A percentile compares a stretch with the other conserved stretches of the same genome.
Evolutionary conservation across 2,888 invertebrate genomes (phyloP).

Genomic region (Petrolisthes cinctipes): DNA sequence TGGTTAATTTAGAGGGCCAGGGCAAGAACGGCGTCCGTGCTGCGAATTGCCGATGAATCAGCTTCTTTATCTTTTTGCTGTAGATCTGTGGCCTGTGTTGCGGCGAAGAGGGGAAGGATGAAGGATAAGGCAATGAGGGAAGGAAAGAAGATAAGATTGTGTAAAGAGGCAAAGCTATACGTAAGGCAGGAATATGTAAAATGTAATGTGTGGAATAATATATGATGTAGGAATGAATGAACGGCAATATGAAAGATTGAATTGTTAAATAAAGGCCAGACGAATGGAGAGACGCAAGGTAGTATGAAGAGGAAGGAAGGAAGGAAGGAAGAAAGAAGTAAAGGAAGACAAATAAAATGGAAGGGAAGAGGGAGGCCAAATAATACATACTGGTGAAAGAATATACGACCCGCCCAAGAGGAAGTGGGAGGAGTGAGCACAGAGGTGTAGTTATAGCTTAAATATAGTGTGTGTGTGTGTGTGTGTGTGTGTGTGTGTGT

Average conservation of each 20-base stretch:
- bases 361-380: background rate
- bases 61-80: background rate
- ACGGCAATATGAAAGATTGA: no score
- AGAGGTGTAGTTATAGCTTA: no score
- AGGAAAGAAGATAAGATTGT: background rate
- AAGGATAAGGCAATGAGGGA: background rate
- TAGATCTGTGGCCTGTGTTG: background rate
- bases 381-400: background rate
- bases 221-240: no score
- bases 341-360: background rate
- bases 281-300: background rate
- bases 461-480: no score
- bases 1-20: slow-evolving; percentile 19
- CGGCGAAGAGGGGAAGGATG: background rate
- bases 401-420: no score
- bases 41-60: background rate
- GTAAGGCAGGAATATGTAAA: no score
- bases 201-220: no score
- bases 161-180: background rate
- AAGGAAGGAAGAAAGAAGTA: background rate
- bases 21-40: slow-evolving; percentile 10
- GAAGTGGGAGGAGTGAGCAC: no score
- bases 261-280: no score
- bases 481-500: no score
- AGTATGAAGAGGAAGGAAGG: background rate